A percentile compares a stretch with the other conserved stretches of the same genome.
Evolutionary conservation across 2,113 vertebrate species (phyloP).

Genomic region (Carassius carassius): DNA sequence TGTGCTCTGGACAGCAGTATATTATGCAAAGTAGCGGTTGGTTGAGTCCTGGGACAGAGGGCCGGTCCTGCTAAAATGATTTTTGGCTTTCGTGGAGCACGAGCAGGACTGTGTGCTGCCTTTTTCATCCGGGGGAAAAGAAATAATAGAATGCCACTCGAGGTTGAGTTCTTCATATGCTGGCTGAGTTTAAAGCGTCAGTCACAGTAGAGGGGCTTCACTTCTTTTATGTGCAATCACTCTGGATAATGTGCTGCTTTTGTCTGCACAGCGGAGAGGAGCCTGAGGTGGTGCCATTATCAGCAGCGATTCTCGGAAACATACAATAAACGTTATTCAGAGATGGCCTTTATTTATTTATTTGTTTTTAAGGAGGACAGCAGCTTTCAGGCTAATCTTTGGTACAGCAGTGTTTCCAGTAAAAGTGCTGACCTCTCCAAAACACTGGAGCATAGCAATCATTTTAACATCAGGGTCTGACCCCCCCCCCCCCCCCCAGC

Average conservation of each 20-base stretch:
- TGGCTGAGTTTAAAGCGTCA: slow-evolving; percentile 21
- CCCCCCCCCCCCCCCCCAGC: too few relatives aligned
- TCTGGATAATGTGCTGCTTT: slow-evolving; percentile 2
- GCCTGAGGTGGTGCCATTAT: slow-evolving; percentile 35
- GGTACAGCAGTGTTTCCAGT: slow-evolving; percentile 11
- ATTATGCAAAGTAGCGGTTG: slow-evolving; percentile 31
- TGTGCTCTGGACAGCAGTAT: slow-evolving; percentile 26
- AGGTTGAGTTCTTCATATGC: slow-evolving; percentile 1
- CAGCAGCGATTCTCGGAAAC: slow-evolving; percentile 36
- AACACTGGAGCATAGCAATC: too few relatives aligned
- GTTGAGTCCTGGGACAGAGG: slow-evolving; percentile 21
- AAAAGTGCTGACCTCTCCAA: slow-evolving; percentile 1
- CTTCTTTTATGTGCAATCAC: slow-evolving; percentile 4
- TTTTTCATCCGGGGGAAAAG: not conserved
- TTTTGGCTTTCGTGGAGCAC: slow-evolving; percentile 21
- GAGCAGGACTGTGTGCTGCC: slow-evolving; percentile 24
- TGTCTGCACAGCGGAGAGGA: slow-evolving; percentile 20
- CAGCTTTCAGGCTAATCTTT: slow-evolving; percentile 45
- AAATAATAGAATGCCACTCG: not conserved
- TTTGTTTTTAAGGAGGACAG: slow-evolving; percentile 7
- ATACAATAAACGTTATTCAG: slow-evolving; percentile 46
- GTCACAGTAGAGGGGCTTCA: slow-evolving; percentile 2
- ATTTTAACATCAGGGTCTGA: too few relatives aligned
- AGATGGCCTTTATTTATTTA: slow-evolving; percentile 28
- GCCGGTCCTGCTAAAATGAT: slow-evolving; percentile 26